Evolutionary conservation across 2,113 vertebrate species (phyloP).

Genomic region (Gambusia holbrooki): DNA sequence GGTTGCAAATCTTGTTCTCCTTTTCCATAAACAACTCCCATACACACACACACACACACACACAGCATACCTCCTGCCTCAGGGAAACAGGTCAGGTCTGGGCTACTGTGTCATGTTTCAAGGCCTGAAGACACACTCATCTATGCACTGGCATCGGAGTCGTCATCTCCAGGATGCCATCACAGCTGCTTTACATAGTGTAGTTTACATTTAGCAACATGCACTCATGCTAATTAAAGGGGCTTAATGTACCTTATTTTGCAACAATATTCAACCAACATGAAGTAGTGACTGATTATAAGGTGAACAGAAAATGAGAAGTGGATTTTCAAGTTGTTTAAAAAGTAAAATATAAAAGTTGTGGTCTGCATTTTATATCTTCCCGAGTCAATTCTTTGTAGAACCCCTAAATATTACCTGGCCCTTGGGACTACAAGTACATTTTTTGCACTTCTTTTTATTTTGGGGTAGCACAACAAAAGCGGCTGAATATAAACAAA

Average conservation of each 20-base stretch:
- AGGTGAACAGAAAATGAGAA: background rate
- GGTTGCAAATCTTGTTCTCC: constrained; percentile 9
- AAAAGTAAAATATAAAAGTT: no score
- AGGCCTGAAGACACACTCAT: constrained; percentile 17
- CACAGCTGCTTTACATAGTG: background rate
- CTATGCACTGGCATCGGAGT: background rate
- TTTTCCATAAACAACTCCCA: background rate
- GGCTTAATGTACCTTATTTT: background rate
- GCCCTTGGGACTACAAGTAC: background rate
- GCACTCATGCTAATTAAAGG: background rate
- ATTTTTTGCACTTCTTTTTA: background rate
- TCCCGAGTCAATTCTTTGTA: no score
- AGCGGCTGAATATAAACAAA: background rate
- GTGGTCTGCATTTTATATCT: no score
- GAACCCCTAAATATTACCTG: background rate
- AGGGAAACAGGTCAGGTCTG: constrained; percentile 33
- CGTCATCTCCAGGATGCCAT: background rate
- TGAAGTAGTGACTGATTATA: background rate
- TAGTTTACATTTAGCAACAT: background rate
- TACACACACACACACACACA: background rate
- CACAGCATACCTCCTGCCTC: constrained; percentile 14
- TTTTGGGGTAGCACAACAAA: background rate
- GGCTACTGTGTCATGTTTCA: constrained; percentile 12
- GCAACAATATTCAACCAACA: background rate
- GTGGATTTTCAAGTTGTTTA: no score